Evolutionary conservation across 1,140 invertebrate genomes (phyloP), one percentile per base, ranked within the genome.

Genomic region (Antheraea pernyi): DNA sequence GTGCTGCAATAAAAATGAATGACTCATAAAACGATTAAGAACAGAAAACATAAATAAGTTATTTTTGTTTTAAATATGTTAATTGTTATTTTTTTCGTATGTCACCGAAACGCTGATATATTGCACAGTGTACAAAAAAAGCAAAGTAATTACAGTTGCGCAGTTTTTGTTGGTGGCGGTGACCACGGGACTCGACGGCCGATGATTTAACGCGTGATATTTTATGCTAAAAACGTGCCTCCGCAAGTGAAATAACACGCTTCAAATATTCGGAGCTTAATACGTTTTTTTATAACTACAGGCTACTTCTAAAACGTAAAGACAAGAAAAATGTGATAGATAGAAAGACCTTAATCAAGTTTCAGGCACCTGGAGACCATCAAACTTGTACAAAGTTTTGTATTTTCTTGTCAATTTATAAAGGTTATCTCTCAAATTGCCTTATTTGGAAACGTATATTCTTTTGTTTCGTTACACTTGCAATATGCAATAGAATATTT

Each of bases 121-220:
- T 73, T 79, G 73, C 72, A 69, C 63, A 61, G 65, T 71, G 76
- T 66, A 59, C 77, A 81, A 53, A 83, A 79, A 83, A 83, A 82
- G 0, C 39, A 8, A 42, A 78, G 74, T 77, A 82, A 82, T 83
- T 80, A 77, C 73, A 60, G 68, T 71, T 37, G 18, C 36, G n/a
- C 70, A 71, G 73, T 68, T 78, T 74, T 77, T 81, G 77, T 72
- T 72, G 72, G 61, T 42, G 60, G 46, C 73, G 46, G 46, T n/a
- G 46, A 61, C 67, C 60, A 74, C 64, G 67, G 69, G 60, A 59
- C 65, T 63, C 68, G 22, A 53, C 11, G 46, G 30, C 30, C 61
- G 48, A 75, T 80, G 79, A 81, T 81, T 83, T 79, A 80, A 67
- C 72, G 69, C 68, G 58, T 59, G 62, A 73, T 73, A 75, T 75